Evolutionary conservation across 92 coral and sea anemone species (phyloP).

Genomic region (Pocillopora grandis): DNA sequence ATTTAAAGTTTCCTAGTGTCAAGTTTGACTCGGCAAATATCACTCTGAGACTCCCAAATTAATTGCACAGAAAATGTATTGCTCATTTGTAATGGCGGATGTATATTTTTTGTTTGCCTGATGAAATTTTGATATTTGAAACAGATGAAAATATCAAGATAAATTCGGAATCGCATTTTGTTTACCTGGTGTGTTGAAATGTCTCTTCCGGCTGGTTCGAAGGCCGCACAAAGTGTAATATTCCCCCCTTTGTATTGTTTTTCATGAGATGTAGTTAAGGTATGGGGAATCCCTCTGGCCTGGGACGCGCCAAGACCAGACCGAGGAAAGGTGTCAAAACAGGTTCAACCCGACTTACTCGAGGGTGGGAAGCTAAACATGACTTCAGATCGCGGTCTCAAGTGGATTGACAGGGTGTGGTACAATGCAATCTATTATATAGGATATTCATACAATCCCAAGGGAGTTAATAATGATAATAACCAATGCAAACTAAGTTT

Average conservation of each 20-base stretch:
- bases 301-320: neutral
- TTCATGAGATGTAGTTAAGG: constrained; percentile 3
- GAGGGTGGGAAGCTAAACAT: constrained; percentile 3
- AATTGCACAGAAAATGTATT: too few species aligned
- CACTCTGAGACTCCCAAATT: too few species aligned
- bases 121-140: too few species aligned
- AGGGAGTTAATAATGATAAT: neutral
- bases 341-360: too few species aligned
- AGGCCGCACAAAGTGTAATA: neutral
- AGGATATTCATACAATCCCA: constrained; percentile 10
- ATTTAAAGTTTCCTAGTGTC: too few species aligned
- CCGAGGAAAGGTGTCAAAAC: neutral
- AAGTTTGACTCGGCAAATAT: too few species aligned
- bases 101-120: too few species aligned
- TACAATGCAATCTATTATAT: neutral
- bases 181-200: constrained; percentile 1
- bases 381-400: constrained; percentile 11
- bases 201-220: constrained; percentile 3
- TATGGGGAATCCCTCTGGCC: constrained; percentile 5
- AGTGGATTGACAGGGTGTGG: constrained; percentile 10
- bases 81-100: too few species aligned
- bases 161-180: neutral
- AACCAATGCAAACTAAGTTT: neutral
- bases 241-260: neutral
- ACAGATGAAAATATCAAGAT: too few species aligned